Base-by-base conservation (phyloP, 2,888 invertebrate genomes). In the Polyommatus iphigenia region DNA sequence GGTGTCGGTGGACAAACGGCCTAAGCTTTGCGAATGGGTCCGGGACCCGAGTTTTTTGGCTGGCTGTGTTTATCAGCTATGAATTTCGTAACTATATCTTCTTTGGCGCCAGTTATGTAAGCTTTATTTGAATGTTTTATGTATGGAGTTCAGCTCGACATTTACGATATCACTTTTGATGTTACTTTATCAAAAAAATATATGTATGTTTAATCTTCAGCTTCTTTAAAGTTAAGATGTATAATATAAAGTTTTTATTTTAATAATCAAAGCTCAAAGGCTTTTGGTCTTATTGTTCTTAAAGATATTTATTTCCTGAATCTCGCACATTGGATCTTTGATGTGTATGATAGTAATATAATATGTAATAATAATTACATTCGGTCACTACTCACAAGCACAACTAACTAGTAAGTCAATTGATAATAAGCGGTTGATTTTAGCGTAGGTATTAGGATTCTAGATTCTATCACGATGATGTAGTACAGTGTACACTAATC, bases 91-190 rank as follows among this genome's bases (percentile, higher is more conserved):
- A 29, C 5, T 4, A 10, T 36, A 36, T 75, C 41, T 54, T 41
- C 50, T 72, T 20, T 46, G 75, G 75, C 46, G 67, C 67, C 67
- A 29, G 75, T 29, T 50, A 29, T 50, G 20, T 54, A 75, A 54
- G 15, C 50, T 24, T 46, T 50, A 15, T 71, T 29, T 20, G 2
- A 0, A 24, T 54, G 50, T 54, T 54, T 54, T 54, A 54, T 50
- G 15, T 50, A 54, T 54, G 50, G 50, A 54, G 5, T 18, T 18
- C 50, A 54, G 50, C n/a, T 15, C 15, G 13, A 54, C 50, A 46
- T 54, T 54, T 54, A 54, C 5, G 54, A 50, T 41, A 41, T 3
- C 10, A 10, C 8, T 46, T 46, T 54, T 54, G 54, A 54, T 54
- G 54, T 54, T 54, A 54, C 54, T 18, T 18, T 18, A 54, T 54